Evolutionary conservation across 2,888 invertebrate species (phyloP).

Genomic region (Orthosia incerta): DNA sequence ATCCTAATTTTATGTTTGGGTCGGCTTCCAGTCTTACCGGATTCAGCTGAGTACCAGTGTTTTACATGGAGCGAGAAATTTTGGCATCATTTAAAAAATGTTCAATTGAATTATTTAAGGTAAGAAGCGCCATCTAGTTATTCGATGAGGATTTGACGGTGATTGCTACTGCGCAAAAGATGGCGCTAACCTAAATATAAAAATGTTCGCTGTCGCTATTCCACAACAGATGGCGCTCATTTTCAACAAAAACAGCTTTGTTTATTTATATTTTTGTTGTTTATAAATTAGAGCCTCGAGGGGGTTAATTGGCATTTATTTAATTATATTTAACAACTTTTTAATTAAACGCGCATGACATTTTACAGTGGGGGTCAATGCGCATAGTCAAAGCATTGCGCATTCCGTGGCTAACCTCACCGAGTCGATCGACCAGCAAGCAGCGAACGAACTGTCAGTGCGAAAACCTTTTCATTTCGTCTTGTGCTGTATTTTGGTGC

Average conservation of each 20-base stretch:
- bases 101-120: too few relatives aligned
- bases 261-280: slow-evolving; percentile 46
- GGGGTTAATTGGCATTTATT: slow-evolving; percentile 12
- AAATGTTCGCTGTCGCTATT: slow-evolving; percentile 34
- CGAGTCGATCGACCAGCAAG: slow-evolving; percentile 83
- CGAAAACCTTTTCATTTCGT: slow-evolving; percentile 80
- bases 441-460: slow-evolving; percentile 78
- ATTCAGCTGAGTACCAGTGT: too few relatives aligned
- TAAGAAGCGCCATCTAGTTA: slow-evolving; percentile 38
- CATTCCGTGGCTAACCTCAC: slow-evolving; percentile 87
- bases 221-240: slow-evolving; percentile 69
- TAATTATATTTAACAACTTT: slow-evolving; percentile 12
- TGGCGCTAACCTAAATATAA: slow-evolving; percentile 47
- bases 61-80: too few relatives aligned
- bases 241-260: slow-evolving; percentile 11
- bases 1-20: too few relatives aligned
- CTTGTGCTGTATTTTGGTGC: slow-evolving; percentile 88
- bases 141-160: accelerated
- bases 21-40: too few relatives aligned
- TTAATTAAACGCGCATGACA: slow-evolving; percentile 84
- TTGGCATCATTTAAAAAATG: too few relatives aligned
- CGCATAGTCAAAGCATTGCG: slow-evolving; percentile 91
- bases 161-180: slow-evolving; percentile 64
- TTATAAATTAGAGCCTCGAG: not conserved
- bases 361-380: slow-evolving; percentile 83